Percentiles rank a stretch among this genome's conserved stretches.
Conservation (phyloP, 2,888 invertebrate species). For the Laothoe populi region DNA sequence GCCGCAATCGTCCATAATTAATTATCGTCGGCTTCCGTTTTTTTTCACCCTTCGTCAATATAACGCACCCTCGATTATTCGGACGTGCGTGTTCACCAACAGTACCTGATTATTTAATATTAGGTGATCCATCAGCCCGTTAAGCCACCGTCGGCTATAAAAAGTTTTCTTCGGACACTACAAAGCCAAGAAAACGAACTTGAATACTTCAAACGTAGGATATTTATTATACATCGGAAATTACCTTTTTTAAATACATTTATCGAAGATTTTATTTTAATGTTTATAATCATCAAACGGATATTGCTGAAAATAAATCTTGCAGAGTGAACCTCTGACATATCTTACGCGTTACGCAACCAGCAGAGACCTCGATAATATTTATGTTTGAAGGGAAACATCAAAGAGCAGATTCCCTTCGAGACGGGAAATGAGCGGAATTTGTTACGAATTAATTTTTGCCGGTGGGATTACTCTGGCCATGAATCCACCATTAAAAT, state of each 20-base stretch:
- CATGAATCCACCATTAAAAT: background rate
- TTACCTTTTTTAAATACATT: constrained; percentile 4
- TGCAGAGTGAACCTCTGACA: background rate
- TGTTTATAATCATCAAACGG: background rate
- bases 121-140: no score
- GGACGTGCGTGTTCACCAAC: no score
- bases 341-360: background rate
- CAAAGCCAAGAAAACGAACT: no score
- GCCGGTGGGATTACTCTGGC: background rate
- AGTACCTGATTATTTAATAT: no score
- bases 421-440: background rate
- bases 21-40: no score
- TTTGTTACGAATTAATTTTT: constrained; percentile 1
- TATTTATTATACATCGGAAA: constrained; percentile 1
- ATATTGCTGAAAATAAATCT: constrained; percentile 11
- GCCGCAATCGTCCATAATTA: no score
- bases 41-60: no score
- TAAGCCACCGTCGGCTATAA: no score
- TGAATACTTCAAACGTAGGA: no score
- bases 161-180: no score
- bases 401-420: constrained; percentile 18
- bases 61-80: no score
- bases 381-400: constrained; percentile 3
- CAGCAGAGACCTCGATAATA: background rate
- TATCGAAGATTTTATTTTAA: background rate